Percentiles rank a stretch among this genome's conserved stretches.
These are phyloP conservation scores for Corticium candelabrum DNA, from an alignment of 37 sponge, comb jelly and placozoan genomes.

Conservation along the genomic window DNA sequence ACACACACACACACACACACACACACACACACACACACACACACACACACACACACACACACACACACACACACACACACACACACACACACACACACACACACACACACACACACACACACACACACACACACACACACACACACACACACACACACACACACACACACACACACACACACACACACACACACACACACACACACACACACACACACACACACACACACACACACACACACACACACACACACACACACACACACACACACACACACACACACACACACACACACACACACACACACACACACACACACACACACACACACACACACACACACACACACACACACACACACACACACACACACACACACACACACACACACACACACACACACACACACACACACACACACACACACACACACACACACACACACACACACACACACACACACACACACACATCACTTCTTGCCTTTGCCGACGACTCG, in stretches of 20 bases:
- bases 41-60: slow-evolving; percentile 9
- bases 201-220: slow-evolving; percentile 13
- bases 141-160: background rate
- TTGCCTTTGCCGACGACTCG: background rate
- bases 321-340: slow-evolving; percentile 8
- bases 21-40: background rate
- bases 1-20: background rate
- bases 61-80: slow-evolving; percentile 1
- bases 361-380: slow-evolving; percentile 11
- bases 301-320: background rate
- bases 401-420: background rate
- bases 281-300: background rate
- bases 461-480: slow-evolving; percentile 25
- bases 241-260: slow-evolving; percentile 8
- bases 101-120: slow-evolving; percentile 7
- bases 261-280: background rate
- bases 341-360: background rate
- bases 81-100: slow-evolving; percentile 11
- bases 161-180: background rate
- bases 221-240: slow-evolving; percentile 18
- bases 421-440: slow-evolving; percentile 9
- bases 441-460: slow-evolving; percentile 24
- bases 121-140: background rate
- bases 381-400: slow-evolving; percentile 17
- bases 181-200: background rate